Conservation (phyloP, 2,797 vertebrate species). For the Mormyrops attenuatus region DNA sequence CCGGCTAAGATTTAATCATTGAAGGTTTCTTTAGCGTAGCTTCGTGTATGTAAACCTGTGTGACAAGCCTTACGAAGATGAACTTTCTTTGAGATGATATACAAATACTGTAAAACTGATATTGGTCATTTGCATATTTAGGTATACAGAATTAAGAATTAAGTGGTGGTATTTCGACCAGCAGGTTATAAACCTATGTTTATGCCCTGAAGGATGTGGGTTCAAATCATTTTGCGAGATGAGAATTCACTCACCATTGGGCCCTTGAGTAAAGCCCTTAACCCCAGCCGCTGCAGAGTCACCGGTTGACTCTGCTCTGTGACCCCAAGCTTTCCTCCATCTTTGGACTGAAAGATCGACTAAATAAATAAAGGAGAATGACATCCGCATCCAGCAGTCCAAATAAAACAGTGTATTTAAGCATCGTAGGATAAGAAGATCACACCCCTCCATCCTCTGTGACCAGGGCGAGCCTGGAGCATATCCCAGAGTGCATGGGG, state of each 20-base stretch:
- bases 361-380: neutral
- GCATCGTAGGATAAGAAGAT: neutral
- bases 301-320: neutral
- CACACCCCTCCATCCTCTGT: neutral
- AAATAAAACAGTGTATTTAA: neutral
- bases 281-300: neutral
- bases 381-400: neutral
- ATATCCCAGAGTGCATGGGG: neutral
- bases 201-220: neutral
- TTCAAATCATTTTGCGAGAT: neutral
- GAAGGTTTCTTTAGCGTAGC: neutral
- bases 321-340: neutral
- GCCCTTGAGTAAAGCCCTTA: neutral
- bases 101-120: neutral
- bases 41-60: neutral
- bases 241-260: neutral
- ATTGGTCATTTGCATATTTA: neutral
- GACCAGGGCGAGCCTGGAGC: neutral
- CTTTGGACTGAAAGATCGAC: neutral
- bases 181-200: neutral
- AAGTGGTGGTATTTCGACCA: neutral
- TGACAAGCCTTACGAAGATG: neutral
- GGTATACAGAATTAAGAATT: neutral
- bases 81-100: neutral
- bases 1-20: neutral